Percentiles rank a stretch among this genome's conserved stretches.
These are phyloP conservation scores for Crossaster papposus DNA, from an alignment of 53 echinoderm and acorn worm species.

Conservation along the genomic window DNA sequence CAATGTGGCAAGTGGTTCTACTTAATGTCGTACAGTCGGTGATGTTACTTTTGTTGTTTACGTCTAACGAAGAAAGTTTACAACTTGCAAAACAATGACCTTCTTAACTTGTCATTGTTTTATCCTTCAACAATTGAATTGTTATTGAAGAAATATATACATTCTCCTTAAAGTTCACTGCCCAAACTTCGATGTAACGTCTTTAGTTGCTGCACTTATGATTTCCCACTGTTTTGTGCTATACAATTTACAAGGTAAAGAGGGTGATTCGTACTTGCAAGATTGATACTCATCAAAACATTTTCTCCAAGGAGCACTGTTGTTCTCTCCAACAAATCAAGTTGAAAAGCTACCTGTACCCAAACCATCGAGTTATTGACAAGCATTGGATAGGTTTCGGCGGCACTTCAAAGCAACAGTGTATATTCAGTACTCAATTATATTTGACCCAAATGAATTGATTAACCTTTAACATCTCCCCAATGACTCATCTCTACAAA, in stretches of 20 bases:
- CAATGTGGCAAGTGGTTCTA: too few relatives aligned
- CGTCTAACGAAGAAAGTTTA: too few relatives aligned
- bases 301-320: neutral
- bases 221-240: too few relatives aligned
- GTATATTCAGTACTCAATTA: constrained; percentile 10
- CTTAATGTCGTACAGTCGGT: too few relatives aligned
- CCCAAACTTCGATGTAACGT: too few relatives aligned
- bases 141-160: neutral
- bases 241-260: too few relatives aligned
- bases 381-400: neutral
- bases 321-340: neutral
- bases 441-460: constrained; percentile 33
- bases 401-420: constrained; percentile 37
- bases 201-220: too few relatives aligned
- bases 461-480: constrained; percentile 21
- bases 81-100: too few relatives aligned
- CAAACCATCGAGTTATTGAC: neutral
- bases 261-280: too few relatives aligned
- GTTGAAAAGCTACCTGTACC: neutral
- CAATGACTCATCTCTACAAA: constrained; percentile 4
- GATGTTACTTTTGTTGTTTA: too few relatives aligned
- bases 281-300: neutral
- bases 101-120: too few relatives aligned
- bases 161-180: too few relatives aligned
- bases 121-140: neutral